Base-by-base conservation (phyloP, 1,140 invertebrate species). In the Pygmarrhopalites habei region DNA sequence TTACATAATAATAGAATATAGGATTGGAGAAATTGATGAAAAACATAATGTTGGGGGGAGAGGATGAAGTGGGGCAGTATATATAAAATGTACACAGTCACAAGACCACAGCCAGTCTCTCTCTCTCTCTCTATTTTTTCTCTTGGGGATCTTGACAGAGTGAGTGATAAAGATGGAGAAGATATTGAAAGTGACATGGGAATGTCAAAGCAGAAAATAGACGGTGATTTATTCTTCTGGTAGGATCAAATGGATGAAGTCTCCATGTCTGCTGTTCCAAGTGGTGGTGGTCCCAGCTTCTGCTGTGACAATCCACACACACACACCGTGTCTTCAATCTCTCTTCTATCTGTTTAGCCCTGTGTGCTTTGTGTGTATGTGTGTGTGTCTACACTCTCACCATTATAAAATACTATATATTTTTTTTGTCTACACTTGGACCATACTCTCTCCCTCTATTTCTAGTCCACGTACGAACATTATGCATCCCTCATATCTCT, bases 181-280 rank as follows among this genome's bases (percentile, higher is more conserved):
- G 61, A 63, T 63, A 63, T 63, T 63, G 61, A 63, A 63, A 58
- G 53, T 63, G 61, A 63, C 55, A 58, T 43, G 51, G 32, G n/a
- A 63, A 58, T 63, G 61, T 63, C 61, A 62, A 62, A 55, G 56
- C 60, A 58, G 43, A 58, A 44, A 58, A 35, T 46, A 41, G 29
- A 47, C 32, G 21, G 61, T 63, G 61, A 63, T 63, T 63, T 63
- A 63, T 63, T 62, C 44, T 29, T 57, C 30, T 63, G 30, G 29
- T 28, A 21, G 19, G 53, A 57, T 39, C 53, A 35, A 52, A 52
- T 52, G 49, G 49, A 52, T 52, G 14, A 52, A 52, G 30, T 57
- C 10, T 57, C 23, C 39, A 2, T 7, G 28, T 35, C 5, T 14
- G 15, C 44, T 3, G 44, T 49, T 49, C 7, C 51, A 53, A 53